A percentile compares a stretch with the other conserved stretches of the same genome.
Evolutionary conservation across 2,888 invertebrate genomes (phyloP).

Genomic region (Eristalis arbustorum): DNA sequence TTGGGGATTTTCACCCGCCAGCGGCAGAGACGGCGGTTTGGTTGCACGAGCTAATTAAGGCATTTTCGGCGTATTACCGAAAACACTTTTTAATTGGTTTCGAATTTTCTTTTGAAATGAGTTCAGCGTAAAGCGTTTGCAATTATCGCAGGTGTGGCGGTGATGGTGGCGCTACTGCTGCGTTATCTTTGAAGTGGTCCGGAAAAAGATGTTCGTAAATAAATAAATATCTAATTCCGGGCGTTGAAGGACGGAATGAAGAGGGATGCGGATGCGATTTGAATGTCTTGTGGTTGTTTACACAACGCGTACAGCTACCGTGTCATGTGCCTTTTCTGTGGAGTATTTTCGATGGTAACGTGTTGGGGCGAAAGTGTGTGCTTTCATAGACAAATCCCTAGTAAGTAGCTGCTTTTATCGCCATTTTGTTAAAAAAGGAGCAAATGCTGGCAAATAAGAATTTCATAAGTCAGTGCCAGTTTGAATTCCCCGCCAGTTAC

Average conservation of each 20-base stretch:
- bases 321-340: no score
- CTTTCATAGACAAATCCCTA: no score
- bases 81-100: constrained; percentile 65
- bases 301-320: no score
- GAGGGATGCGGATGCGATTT: neutral
- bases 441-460: no score
- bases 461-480: no score
- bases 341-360: no score
- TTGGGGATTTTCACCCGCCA: constrained; percentile 17
- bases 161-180: neutral
- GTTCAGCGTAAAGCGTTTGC: constrained; percentile 12
- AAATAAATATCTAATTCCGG: neutral
- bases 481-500: no score
- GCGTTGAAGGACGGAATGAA: neutral
- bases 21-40: neutral
- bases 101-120: constrained; percentile 11
- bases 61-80: constrained; percentile 49
- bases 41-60: constrained; percentile 55
- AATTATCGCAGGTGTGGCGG: constrained; percentile 43
- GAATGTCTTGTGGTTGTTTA: neutral
- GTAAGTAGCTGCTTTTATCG: no score
- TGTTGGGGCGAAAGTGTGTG: no score
- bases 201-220: neutral
- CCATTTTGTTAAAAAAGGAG: no score
- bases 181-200: neutral